Conservation (phyloP, 92 coral and sea anemone species). For the Phenganax subtilis region DNA sequence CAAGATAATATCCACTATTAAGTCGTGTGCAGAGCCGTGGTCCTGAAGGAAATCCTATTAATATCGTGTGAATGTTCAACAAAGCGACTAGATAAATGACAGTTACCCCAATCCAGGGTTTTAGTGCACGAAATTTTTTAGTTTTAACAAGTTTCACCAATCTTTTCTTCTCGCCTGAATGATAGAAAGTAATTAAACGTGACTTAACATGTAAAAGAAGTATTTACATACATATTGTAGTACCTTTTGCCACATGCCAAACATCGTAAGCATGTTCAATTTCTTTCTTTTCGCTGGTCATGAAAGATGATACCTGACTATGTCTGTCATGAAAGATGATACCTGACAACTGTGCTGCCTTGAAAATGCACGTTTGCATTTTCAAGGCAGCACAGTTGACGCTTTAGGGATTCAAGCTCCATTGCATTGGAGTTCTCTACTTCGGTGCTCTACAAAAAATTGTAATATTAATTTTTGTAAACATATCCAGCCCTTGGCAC, state of each 20-base stretch:
- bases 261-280: slow-evolving; percentile 20
- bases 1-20: neutral
- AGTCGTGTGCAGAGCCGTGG: neutral
- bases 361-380: neutral
- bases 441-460: neutral
- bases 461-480: neutral
- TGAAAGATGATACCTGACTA: neutral
- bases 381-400: neutral
- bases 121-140: neutral
- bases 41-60: too few species aligned
- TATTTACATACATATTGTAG: too few species aligned
- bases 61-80: too few species aligned
- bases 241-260: slow-evolving; percentile 28
- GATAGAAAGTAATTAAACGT: neutral
- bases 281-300: neutral
- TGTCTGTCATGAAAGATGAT: too few species aligned
- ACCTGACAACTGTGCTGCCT: too few species aligned
- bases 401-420: slow-evolving; percentile 1
- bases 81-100: neutral
- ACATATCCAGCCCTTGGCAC: neutral
- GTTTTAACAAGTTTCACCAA: slow-evolving; percentile 7
- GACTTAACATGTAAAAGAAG: too few species aligned
- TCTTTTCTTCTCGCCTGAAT: slow-evolving; percentile 14
- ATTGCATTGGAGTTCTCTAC: slow-evolving; percentile 21
- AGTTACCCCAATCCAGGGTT: slow-evolving; percentile 21